These are phyloP conservation scores for Forbesichthys agassizii DNA, from an alignment of 2,113 vertebrate genomes.

Conservation along the genomic window DNA sequence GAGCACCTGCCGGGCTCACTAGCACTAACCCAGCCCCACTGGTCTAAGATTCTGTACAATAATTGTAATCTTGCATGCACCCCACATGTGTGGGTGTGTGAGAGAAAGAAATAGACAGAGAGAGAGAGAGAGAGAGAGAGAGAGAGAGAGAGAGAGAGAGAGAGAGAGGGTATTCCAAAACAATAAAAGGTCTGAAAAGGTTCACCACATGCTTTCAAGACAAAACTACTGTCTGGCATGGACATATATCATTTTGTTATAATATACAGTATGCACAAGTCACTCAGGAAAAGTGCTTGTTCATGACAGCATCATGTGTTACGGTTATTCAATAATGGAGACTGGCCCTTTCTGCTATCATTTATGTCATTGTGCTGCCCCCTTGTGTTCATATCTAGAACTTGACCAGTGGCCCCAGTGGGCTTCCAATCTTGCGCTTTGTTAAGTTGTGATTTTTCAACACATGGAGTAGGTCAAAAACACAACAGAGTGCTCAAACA, in stretches of 20 bases:
- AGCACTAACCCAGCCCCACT: conserved; percentile 51
- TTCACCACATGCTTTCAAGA: conserved; percentile 52
- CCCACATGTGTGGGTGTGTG: conserved; percentile 34
- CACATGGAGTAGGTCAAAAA: conserved; percentile 9
- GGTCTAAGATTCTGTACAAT: conserved; percentile 64
- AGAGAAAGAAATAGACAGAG: conserved; percentile 1
- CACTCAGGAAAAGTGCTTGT: not conserved
- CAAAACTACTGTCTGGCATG: conserved; percentile 39
- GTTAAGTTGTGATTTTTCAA: not conserved
- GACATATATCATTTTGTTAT: conserved; percentile 29
- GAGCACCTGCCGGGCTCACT: conserved; percentile 37
- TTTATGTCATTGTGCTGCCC: conserved; percentile 17
- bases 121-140: conserved; percentile 5
- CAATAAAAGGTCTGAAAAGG: conserved; percentile 34
- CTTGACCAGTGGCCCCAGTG: conserved; percentile 1
- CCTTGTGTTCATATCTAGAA: conserved; percentile 27
- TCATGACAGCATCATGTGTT: conserved; percentile 10
- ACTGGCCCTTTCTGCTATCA: not conserved
- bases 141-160: conserved; percentile 5
- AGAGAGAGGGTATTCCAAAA: conserved; percentile 13
- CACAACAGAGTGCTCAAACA: conserved; percentile 12
- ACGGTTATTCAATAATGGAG: conserved; percentile 11
- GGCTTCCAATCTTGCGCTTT: conserved; percentile 4
- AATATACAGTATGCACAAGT: conserved; percentile 24
- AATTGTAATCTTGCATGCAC: conserved; percentile 66